Conservation (phyloP, 2,797 vertebrate species). For the Sarcophilus harrisii region DNA sequence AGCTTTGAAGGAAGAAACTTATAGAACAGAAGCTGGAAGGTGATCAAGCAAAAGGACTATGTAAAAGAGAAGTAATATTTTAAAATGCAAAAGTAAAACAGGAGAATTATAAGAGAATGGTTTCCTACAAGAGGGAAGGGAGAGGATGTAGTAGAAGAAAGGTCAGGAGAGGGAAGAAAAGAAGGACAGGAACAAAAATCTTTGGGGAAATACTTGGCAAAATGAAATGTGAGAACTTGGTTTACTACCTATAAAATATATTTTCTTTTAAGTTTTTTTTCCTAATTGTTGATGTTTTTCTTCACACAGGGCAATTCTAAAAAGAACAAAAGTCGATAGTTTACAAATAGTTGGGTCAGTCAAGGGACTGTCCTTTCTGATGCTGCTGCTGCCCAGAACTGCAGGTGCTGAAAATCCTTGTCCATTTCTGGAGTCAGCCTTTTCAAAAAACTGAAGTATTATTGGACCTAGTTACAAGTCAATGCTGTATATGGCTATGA, state of each 20-base stretch:
- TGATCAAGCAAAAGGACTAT: neutral
- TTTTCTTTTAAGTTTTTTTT: slow-evolving; percentile 52
- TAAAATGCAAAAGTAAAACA: neutral
- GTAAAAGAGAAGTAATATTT: neutral
- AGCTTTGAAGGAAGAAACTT: neutral
- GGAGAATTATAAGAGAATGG: neutral
- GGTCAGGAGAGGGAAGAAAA: neutral
- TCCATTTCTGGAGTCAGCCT: slow-evolving; percentile 68
- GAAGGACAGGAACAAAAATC: neutral
- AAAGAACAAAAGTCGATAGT: slow-evolving; percentile 97
- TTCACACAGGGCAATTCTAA: slow-evolving; percentile 93
- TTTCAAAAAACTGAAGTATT: slow-evolving; percentile 68
- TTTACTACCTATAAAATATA: slow-evolving; percentile 2
- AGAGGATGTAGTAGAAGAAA: neutral
- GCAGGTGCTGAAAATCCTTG: slow-evolving; percentile 45
- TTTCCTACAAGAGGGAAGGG: neutral
- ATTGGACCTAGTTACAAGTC: slow-evolving; percentile 70
- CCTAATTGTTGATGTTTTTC: slow-evolving; percentile 74
- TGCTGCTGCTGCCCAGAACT: slow-evolving; percentile 75
- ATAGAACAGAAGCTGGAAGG: neutral
- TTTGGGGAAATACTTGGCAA: neutral
- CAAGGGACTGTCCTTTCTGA: slow-evolving; percentile 39
- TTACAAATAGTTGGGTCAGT: slow-evolving; percentile 42
- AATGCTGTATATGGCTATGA: slow-evolving; percentile 81
- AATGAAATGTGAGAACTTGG: neutral